phyloP scores from a whole-genome alignment of 2,113 vertebrate genomes.

The Megaceryle maxima region DNA sequence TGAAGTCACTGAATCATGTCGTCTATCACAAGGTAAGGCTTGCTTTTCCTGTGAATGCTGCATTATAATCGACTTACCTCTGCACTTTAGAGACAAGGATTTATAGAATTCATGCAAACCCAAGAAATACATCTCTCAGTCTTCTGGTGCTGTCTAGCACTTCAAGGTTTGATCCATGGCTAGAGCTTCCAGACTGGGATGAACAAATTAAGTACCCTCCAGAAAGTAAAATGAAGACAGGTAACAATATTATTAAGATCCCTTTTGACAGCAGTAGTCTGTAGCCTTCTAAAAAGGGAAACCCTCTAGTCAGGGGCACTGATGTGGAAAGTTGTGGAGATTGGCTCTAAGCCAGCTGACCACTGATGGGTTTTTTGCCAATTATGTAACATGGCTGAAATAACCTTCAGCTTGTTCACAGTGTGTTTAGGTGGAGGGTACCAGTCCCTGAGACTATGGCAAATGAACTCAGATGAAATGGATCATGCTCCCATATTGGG shows the following conservation, averaged over 20 bases:
- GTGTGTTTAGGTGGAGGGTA: not conserved
- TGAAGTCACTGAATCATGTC: conserved; percentile 83
- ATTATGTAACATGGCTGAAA: not conserved
- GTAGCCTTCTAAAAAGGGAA: not conserved
- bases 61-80: accelerated
- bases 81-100: not conserved
- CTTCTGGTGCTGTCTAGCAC: not conserved
- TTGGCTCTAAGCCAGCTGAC: not conserved
- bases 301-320: not conserved
- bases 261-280: not conserved
- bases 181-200: not conserved
- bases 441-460: not conserved
- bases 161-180: not conserved
- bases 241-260: not conserved
- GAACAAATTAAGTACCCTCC: not conserved
- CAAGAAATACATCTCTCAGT: not conserved
- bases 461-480: not conserved
- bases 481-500: not conserved
- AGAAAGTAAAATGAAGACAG: not conserved
- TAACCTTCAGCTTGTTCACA: not conserved
- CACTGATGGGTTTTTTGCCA: not conserved
- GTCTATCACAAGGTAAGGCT: conserved; percentile 89
- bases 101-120: not conserved
- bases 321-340: not conserved
- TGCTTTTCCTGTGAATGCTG: not conserved